Evolutionary conservation across 1,140 invertebrate species (phyloP).

Genomic region (Zaprionus nigranus): DNA sequence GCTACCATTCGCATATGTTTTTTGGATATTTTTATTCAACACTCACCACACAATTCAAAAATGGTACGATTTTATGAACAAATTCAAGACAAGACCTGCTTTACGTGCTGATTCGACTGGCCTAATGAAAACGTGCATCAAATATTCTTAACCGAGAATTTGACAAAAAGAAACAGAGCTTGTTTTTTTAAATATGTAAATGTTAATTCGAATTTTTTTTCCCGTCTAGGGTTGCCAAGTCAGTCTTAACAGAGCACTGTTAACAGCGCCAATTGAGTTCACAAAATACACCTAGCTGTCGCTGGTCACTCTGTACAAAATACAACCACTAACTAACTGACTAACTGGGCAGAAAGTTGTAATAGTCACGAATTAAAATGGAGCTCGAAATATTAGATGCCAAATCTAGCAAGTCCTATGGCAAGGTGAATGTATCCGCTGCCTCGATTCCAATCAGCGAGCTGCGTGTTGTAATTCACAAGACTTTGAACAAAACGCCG

Average conservation of each 20-base stretch:
- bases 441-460: slow-evolving; percentile 88
- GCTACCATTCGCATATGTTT: slow-evolving; percentile 13
- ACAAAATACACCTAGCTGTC: neutral
- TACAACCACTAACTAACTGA: slow-evolving; percentile 17
- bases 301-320: slow-evolving; percentile 10
- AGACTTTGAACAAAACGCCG: slow-evolving; percentile 88
- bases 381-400: slow-evolving; percentile 87
- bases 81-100: slow-evolving; percentile 52
- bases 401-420: slow-evolving; percentile 86
- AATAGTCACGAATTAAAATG: slow-evolving; percentile 49
- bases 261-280: slow-evolving; percentile 35
- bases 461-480: slow-evolving; percentile 90
- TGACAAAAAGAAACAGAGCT: slow-evolving; percentile 7
- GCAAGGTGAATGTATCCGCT: slow-evolving; percentile 85
- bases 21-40: slow-evolving; percentile 1
- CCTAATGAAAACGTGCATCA: slow-evolving; percentile 8
- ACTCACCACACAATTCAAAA: slow-evolving; percentile 51
- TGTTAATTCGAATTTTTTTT: neutral
- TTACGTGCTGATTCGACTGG: slow-evolving; percentile 53
- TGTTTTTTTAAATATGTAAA: neutral
- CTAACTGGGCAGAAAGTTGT: slow-evolving; percentile 24
- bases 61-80: slow-evolving; percentile 31
- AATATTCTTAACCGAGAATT: neutral
- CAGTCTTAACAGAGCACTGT: neutral
- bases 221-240: neutral